Evolutionary conservation across 2,113 vertebrate species (phyloP), one percentile per base, ranked within the genome.

Genomic region (Mormyrus lacerda): DNA sequence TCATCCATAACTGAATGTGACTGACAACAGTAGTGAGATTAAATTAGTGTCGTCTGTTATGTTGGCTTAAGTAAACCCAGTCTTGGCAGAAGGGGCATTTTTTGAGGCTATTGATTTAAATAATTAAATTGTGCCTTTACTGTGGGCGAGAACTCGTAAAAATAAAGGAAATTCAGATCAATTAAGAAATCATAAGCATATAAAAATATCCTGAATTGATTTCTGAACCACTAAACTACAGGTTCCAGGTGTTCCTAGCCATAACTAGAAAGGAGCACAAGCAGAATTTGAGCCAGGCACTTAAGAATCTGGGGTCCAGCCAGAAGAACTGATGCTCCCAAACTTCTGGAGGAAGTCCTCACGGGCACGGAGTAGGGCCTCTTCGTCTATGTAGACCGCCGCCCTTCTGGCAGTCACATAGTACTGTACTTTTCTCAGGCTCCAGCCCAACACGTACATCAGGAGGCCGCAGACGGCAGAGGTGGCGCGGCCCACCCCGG

Each of bases 401-500:
- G 98, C 96, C 92, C 98, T 97, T 73, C 92, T 95, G 90, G 97
- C 93, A 51, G 95, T 90, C 42, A 99, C 89, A 55, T 97, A 98
- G 92, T 99, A 99, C 93, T 99, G 98, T 90, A 96, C 97, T 83
- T 98, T 98, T 85, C 98, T 92, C 73, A 96, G 93, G 88, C 94
- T 97, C 98, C 98, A 99, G 90, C 98, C 96, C 47, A 96, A 4
- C 90, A 99, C 94, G 0, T 98, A 99, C 94, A 96, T 97, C 1
- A 99, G 96, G 93, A 98, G 97, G 69, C 98, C 98, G 0, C 98
- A 96, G 79, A 99, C 95, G 0, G 97, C 97, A 0, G 97, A 98
- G 0, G 98, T 97, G 0, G 98, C 98, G 85, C 98, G 94, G 91
- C 98, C 98, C 5, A 99, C 98, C 0, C 98, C 98, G 0, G 98